These are phyloP conservation scores for Ceratoteleas bidentatus DNA, from an alignment of 1,140 invertebrate species.

Conservation along the genomic window DNA sequence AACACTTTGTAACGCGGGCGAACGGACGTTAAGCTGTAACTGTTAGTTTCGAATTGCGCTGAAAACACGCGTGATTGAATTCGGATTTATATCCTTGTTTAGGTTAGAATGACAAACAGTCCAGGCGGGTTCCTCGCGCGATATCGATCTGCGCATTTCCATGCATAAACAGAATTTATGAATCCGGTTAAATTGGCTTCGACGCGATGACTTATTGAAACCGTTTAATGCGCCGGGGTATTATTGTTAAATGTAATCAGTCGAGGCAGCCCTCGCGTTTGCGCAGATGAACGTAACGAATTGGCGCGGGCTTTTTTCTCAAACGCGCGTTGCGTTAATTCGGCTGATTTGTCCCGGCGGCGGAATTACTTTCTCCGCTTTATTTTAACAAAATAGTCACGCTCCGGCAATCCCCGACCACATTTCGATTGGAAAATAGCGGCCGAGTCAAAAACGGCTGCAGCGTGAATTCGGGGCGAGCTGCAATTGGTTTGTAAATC, in stretches of 20 bases:
- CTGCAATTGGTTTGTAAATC: slow-evolving; percentile 26
- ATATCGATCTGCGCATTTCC: background rate
- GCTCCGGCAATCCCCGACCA: too few relatives aligned
- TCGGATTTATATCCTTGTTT: slow-evolving; percentile 16
- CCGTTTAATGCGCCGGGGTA: too few relatives aligned
- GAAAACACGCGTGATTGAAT: slow-evolving; percentile 31
- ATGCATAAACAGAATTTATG: too few relatives aligned
- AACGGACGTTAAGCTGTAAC: slow-evolving; percentile 19
- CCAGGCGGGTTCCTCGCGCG: background rate
- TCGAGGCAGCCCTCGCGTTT: too few relatives aligned
- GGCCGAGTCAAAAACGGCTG: background rate
- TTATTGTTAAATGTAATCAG: too few relatives aligned
- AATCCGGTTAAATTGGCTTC: background rate
- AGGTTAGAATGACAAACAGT: slow-evolving; percentile 16
- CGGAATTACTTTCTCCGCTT: too few relatives aligned
- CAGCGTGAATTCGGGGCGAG: background rate
- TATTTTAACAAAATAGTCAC: too few relatives aligned
- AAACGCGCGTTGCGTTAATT: too few relatives aligned
- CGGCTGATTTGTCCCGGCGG: too few relatives aligned
- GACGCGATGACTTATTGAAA: too few relatives aligned
- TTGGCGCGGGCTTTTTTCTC: too few relatives aligned
- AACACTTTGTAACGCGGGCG: slow-evolving; percentile 25
- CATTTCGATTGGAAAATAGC: background rate
- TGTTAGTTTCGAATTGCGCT: slow-evolving; percentile 26
- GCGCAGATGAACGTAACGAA: too few relatives aligned